A percentile compares a stretch with the other conserved stretches of the same genome.
These are phyloP conservation scores for Fregetta grallaria DNA, from an alignment of 2,113 vertebrate genomes.

Conservation along the genomic window DNA sequence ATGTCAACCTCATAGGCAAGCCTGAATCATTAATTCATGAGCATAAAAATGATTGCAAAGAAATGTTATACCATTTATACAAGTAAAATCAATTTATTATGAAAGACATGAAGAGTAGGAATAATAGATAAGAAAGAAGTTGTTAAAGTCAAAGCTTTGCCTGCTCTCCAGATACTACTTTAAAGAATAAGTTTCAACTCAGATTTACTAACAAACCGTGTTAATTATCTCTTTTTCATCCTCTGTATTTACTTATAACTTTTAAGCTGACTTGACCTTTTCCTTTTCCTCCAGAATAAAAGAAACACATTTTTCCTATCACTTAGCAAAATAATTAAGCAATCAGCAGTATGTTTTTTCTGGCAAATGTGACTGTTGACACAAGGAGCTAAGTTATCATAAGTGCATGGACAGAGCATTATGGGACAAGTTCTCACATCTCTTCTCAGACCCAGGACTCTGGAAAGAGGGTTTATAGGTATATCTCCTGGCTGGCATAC, in stretches of 20 bases:
- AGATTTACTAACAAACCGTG: slow-evolving; percentile 3
- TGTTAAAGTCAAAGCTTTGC: neutral
- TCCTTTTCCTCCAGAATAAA: neutral
- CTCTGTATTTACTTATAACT: neutral
- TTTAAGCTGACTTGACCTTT: slow-evolving; percentile 21
- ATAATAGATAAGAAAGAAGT: slow-evolving; percentile 16
- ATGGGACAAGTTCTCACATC: neutral
- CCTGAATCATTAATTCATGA: neutral
- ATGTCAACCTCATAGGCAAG: neutral
- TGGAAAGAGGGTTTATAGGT: neutral
- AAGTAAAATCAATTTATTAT: neutral
- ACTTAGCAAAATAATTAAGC: slow-evolving; percentile 7
- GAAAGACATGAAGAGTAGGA: neutral
- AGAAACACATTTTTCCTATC: slow-evolving; percentile 17
- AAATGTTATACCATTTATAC: neutral
- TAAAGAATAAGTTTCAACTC: neutral
- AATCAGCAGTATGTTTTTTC: neutral
- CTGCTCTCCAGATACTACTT: neutral
- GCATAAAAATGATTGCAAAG: neutral
- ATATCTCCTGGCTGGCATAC: neutral
- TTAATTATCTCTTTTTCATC: neutral
- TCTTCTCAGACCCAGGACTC: neutral
- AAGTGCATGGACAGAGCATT: neutral
- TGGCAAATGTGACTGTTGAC: neutral
- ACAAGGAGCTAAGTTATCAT: neutral